Percentiles rank a stretch among this genome's conserved stretches.
These are phyloP conservation scores for Patella depressa DNA, from an alignment of 2,888 invertebrate species.

Conservation along the genomic window DNA sequence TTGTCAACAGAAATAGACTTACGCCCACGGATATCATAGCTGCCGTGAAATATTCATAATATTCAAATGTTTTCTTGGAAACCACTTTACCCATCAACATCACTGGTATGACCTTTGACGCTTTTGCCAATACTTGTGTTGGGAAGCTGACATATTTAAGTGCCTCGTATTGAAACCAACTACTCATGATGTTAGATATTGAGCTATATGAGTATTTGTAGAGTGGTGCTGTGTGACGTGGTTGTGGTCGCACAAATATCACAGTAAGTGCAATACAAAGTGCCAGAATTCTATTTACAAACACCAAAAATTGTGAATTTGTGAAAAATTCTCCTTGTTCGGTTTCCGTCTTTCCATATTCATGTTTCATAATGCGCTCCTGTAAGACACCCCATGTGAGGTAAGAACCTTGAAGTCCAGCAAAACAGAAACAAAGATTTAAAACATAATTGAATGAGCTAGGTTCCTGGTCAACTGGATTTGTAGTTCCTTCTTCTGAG, in stretches of 20 bases:
- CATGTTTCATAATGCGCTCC: constrained; percentile 94
- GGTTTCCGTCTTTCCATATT: constrained; percentile 65
- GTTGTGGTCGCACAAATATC: constrained; percentile 54
- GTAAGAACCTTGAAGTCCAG: constrained; percentile 90
- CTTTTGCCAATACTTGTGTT: constrained; percentile 90
- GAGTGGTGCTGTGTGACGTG: constrained; percentile 83
- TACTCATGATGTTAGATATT: constrained; percentile 96
- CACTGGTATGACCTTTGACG: constrained; percentile 87
- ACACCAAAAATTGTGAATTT: constrained; percentile 97
- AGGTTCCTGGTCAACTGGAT: constrained; percentile 29
- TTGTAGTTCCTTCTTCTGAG: constrained; percentile 63
- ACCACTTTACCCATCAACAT: constrained; percentile 98
- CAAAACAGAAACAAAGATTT: constrained; percentile 83
- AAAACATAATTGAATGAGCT: constrained; percentile 29
- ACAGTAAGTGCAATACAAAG: constrained; percentile 60
- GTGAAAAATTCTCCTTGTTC: constrained; percentile 78
- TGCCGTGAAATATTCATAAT: constrained; percentile 93
- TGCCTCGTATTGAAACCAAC: constrained; percentile 99
- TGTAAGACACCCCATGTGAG: constrained; percentile 96
- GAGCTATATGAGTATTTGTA: constrained; percentile 97
- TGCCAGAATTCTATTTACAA: constrained; percentile 92
- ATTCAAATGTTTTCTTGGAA: constrained; percentile 87
- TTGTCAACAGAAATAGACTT: constrained; percentile 84
- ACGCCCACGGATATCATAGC: constrained; percentile 91
- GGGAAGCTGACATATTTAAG: constrained; percentile 98